Percentiles rank a stretch among this genome's conserved stretches.
These are phyloP conservation scores for Chlamydotis undulata DNA, from an alignment of 2,113 vertebrate genomes.

Conservation along the genomic window DNA sequence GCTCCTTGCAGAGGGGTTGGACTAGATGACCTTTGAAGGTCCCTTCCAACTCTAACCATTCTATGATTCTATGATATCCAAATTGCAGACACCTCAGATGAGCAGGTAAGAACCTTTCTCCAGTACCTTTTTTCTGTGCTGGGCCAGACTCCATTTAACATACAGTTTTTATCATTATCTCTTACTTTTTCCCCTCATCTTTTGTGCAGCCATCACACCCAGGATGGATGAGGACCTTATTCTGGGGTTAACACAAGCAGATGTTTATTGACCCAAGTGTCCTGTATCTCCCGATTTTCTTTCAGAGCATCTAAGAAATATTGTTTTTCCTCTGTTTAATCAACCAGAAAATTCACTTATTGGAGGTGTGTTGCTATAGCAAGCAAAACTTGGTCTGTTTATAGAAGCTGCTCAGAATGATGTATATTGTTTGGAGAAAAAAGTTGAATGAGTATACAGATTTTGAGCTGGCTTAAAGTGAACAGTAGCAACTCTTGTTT, in stretches of 20 bases:
- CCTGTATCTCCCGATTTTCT: background rate
- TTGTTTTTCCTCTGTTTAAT: background rate
- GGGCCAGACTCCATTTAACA: background rate
- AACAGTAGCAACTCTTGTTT: conserved; percentile 53
- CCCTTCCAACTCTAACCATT: no score
- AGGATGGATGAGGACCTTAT: background rate
- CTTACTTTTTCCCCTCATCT: background rate
- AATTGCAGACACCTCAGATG: background rate
- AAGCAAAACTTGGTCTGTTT: conserved; percentile 29
- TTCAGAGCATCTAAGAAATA: background rate
- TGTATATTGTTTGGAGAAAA: conserved; percentile 33
- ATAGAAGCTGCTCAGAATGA: conserved; percentile 37
- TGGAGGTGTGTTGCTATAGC: conserved; percentile 45
- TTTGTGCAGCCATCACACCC: background rate
- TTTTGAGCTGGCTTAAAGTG: conserved; percentile 42
- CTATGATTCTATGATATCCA: no score
- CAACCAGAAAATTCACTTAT: background rate
- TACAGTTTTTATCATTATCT: background rate
- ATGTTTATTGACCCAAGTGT: background rate
- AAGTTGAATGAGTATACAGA: conserved; percentile 28
- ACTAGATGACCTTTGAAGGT: no score
- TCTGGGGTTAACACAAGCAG: background rate
- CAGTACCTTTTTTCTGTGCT: background rate
- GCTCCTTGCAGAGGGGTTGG: no score
- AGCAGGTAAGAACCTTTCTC: background rate